phyloP scores from a whole-genome alignment of 2,888 invertebrate species.

The Nebria salina region DNA sequence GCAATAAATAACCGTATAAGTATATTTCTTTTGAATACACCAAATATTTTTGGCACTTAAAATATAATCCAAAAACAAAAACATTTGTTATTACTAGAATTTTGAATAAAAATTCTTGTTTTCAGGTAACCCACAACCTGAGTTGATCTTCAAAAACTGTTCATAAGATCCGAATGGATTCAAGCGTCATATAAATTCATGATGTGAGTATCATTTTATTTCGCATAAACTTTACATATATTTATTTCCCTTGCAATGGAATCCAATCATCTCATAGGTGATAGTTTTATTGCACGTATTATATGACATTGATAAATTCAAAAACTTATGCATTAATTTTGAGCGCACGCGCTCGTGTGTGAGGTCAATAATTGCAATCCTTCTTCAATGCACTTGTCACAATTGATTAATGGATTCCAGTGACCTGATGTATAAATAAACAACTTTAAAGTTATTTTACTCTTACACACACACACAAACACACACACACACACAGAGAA shows the following conservation, averaged over 20 bases:
- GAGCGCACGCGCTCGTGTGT: neutral
- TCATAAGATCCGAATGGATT: neutral
- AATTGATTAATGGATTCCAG: constrained; percentile 9
- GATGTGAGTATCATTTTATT: neutral
- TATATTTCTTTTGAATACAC: too few relatives aligned
- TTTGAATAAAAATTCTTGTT: too few relatives aligned
- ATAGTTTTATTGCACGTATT: neutral
- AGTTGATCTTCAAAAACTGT: neutral
- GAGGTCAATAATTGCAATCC: neutral
- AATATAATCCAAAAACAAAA: too few relatives aligned
- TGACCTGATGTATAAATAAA: constrained; percentile 3
- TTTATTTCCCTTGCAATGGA: neutral
- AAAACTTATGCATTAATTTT: constrained; percentile 14
- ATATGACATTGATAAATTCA: constrained; percentile 12
- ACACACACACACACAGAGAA: too few relatives aligned
- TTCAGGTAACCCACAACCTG: neutral
- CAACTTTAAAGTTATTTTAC: neutral
- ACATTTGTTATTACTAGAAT: too few relatives aligned
- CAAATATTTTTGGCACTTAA: too few relatives aligned
- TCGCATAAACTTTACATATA: neutral
- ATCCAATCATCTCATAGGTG: neutral
- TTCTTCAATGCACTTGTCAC: constrained; percentile 16
- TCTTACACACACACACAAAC: neutral
- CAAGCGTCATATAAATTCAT: neutral
- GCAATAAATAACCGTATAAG: too few relatives aligned